These are phyloP conservation scores for Diplodus puntazzo DNA, from an alignment of 2,797 vertebrate genomes.

Conservation along the genomic window DNA sequence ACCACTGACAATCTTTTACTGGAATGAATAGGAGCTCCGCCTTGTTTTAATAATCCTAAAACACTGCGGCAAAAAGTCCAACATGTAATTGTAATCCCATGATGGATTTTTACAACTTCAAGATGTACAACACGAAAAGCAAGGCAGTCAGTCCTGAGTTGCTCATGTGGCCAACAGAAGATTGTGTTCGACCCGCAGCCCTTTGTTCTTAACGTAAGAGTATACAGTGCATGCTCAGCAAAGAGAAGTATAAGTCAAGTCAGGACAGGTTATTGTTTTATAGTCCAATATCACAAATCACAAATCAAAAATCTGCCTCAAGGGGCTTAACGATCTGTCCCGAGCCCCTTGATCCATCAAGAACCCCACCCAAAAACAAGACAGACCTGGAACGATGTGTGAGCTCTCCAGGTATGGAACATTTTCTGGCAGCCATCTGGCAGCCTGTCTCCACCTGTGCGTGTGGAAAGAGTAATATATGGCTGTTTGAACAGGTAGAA, in stretches of 20 bases:
- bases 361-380: constrained; percentile 8
- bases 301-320: neutral
- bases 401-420: constrained; percentile 28
- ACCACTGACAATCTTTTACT: no score
- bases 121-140: neutral
- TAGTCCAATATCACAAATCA: constrained; percentile 3
- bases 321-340: neutral
- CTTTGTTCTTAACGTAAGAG: constrained; percentile 1
- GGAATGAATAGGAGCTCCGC: no score
- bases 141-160: neutral
- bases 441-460: neutral
- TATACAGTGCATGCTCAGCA: neutral
- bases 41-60: neutral
- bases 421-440: constrained; percentile 49
- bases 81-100: neutral
- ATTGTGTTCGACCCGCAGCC: neutral
- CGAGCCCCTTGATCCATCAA: neutral
- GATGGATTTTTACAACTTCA: constrained; percentile 17
- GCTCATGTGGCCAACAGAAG: neutral
- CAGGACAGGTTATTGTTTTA: neutral
- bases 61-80: constrained; percentile 7
- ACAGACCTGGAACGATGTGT: constrained; percentile 24
- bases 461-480: constrained; percentile 29
- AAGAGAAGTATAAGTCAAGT: neutral
- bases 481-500: constrained; percentile 18